Evolutionary conservation across 2,888 invertebrate species (phyloP), one percentile per base, ranked within the genome.

Genomic region (Tachina lurida): DNA sequence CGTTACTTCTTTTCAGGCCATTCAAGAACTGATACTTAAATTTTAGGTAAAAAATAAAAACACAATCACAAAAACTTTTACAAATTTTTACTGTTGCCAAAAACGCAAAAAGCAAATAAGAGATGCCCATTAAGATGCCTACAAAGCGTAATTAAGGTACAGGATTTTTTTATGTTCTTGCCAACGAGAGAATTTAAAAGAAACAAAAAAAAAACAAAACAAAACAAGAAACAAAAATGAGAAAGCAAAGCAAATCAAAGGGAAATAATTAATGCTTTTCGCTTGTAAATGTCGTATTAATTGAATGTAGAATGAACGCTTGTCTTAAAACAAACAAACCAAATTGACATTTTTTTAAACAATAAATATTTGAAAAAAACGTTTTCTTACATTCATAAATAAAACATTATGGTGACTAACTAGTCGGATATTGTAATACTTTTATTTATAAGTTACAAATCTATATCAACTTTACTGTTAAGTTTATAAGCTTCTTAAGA

Each of bases 1-100:
- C 80, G 80, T 74, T 74, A 74, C 49, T 60, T 74, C 19, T 45
- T 52, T 39, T 77, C 12, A 47, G 39, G 49, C 43, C 60, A 45
- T 17, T 62, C 49, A 62, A 56, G 45, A 70, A 13, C 8, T 41
- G 58, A 22, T 74, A 13, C 19, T 47, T 39, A 49, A 12, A 52
- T 65, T 75, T 52, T 12, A 39, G 41, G 15, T 49, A 17, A 17
- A 49, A 43, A 31, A 31, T n/a, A 31, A 31, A 52, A 19, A 39
- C 13, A 17, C 39, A 56, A 15, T 31, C 5, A 17, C n/a, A 19
- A 52, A 17, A 71, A 56, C 58, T 19, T 19, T 15, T 2, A 31
- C 2, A 58, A 70, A 22, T 43, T 19, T 41, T 54, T 19, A 39
- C 39, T 54, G 41, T 70, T 54, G 31, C 15, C 65, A 63, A 63